Percentiles rank a stretch among this genome's conserved stretches.
Evolutionary conservation across 2,113 vertebrate genomes (phyloP).

Genomic region (Eulemur rufifrons): DNA sequence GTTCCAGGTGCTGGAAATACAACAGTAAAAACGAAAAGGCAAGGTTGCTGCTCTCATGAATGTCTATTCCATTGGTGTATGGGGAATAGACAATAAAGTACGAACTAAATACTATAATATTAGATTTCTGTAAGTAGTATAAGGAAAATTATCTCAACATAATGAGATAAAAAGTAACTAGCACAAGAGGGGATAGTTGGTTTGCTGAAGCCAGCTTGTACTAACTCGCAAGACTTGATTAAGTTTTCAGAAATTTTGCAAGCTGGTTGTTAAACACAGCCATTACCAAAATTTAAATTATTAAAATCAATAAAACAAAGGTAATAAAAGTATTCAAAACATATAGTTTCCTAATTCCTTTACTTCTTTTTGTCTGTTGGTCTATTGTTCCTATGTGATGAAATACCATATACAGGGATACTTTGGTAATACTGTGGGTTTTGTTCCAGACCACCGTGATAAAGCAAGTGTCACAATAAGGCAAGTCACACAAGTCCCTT

Average conservation of each 20-base stretch:
- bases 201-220: background rate
- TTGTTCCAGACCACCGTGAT: no score
- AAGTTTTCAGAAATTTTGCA: background rate
- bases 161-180: background rate
- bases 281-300: conserved; percentile 22
- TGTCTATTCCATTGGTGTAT: background rate
- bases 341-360: background rate
- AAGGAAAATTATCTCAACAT: background rate
- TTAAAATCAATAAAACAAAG: conserved; percentile 22
- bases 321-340: background rate
- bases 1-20: background rate
- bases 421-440: no score
- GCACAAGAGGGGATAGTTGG: background rate
- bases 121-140: background rate
- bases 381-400: background rate
- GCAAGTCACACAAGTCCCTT: no score
- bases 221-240: background rate
- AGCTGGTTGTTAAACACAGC: background rate
- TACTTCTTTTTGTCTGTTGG: background rate
- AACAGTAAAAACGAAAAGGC: background rate
- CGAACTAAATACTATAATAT: background rate
- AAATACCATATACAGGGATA: background rate
- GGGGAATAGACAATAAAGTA: background rate
- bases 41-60: background rate
- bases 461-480: no score